These are phyloP conservation scores for Perca flavescens DNA, from an alignment of 2,113 vertebrate genomes.

Conservation along the genomic window DNA sequence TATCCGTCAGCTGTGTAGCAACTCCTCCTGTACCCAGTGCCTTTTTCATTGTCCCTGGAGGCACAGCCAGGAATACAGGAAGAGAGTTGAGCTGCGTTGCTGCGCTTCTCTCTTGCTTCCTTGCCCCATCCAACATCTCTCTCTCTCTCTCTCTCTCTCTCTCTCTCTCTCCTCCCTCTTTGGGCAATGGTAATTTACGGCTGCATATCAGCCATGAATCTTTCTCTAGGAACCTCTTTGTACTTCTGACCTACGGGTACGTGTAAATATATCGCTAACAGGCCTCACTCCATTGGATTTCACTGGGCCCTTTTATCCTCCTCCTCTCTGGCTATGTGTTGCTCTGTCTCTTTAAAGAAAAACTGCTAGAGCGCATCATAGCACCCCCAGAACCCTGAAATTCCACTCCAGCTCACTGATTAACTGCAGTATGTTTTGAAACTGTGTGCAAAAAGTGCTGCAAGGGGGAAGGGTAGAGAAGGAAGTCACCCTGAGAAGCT, in stretches of 20 bases:
- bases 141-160: conserved; percentile 10
- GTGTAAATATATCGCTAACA: conserved; percentile 52
- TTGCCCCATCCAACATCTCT: conserved; percentile 43
- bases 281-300: conserved; percentile 63
- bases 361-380: conserved; percentile 17
- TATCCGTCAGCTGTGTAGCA: conserved; percentile 18
- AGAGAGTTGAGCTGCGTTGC: conserved; percentile 31
- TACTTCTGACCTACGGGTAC: conserved; percentile 55
- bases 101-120: conserved; percentile 44
- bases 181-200: conserved; percentile 65
- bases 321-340: conserved; percentile 41
- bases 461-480: neutral
- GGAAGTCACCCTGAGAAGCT: conserved; percentile 16
- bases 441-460: conserved; percentile 6
- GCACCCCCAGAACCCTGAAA: conserved; percentile 46
- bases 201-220: conserved; percentile 62
- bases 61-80: conserved; percentile 27
- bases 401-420: conserved; percentile 44
- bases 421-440: conserved; percentile 36
- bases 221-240: conserved; percentile 52
- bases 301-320: conserved; percentile 31
- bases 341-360: conserved; percentile 42
- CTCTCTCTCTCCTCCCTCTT: conserved; percentile 1
- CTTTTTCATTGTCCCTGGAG: conserved; percentile 27
- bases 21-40: conserved; percentile 21